Conservation (phyloP, 2,888 invertebrate species). For the Erebia palarica region DNA sequence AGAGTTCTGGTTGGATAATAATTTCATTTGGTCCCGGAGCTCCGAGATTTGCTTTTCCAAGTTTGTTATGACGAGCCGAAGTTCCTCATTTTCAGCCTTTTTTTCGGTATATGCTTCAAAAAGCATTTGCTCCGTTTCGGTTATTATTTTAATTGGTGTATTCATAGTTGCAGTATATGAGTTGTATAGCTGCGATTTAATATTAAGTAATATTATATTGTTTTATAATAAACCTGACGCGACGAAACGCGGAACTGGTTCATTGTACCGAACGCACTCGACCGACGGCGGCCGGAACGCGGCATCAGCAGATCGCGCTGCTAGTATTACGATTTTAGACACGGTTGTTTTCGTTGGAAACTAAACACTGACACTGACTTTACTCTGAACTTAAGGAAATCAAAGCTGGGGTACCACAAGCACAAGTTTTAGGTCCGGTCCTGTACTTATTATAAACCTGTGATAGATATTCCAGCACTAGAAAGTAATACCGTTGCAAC, state of each 20-base stretch:
- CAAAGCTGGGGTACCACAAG: too few relatives aligned
- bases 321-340: too few relatives aligned
- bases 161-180: neutral
- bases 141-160: neutral
- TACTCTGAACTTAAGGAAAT: too few relatives aligned
- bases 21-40: neutral
- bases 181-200: too few relatives aligned
- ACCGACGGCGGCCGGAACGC: neutral
- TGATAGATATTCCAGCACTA: too few relatives aligned
- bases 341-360: too few relatives aligned
- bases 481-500: too few relatives aligned
- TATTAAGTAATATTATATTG: neutral
- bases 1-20: neutral
- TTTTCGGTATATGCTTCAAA: neutral
- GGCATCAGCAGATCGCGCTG: neutral
- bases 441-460: too few relatives aligned
- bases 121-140: neutral
- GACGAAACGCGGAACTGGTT: neutral
- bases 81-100: neutral
- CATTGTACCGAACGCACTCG: neutral
- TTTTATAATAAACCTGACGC: neutral
- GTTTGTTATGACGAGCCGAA: neutral
- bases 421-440: too few relatives aligned
- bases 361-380: too few relatives aligned
- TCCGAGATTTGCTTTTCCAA: neutral